Evolutionary conservation across 1,140 invertebrate genomes (phyloP), one percentile per base, ranked within the genome.

Genomic region (Drosophila seguyi): DNA sequence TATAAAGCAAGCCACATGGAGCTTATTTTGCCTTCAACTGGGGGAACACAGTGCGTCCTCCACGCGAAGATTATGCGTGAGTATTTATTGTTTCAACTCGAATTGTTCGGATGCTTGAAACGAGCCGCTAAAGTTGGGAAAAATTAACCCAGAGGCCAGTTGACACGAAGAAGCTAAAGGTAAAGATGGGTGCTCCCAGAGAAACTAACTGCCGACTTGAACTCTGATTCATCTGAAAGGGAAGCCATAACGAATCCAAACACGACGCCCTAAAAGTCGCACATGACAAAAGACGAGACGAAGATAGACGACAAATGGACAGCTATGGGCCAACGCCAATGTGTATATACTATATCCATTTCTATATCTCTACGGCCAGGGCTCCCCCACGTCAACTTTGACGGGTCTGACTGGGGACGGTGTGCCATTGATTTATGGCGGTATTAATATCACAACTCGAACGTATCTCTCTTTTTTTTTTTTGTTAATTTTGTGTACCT

Each of bases 31-130:
- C 80, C 81, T 84, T 84, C 80, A 60, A 69, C 48, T 55, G 55
- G 47, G 47, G 61, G 61, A 27, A 25, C 39, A 18, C 34, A 22
- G 34, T 47, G 56, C 44, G 75, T 78, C 75, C 75, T 78, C 63
- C 74, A 77, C 27, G 67, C 60, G 31, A 31, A 50, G 74, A 86
- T 73, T 78, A 81, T 81, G 81, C 82, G 81, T 85, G 82, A 58
- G 59, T 86, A 87, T 86, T 86, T 82, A 82, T 81, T 86, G 83
- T 82, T 79, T 86, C 71, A 65, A 68, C 65, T 87, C 42, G 69
- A 75, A 59, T 73, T 81, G 48, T 75, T 74, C 41, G 55, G 56
- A 57, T 48, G 36, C 36, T 67, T 48, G n/a, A 57, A 79, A 80
- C 57, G 72, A 80, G 71, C n/a, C 45, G 20, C 22, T 31, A 58